Conservation (phyloP, 2,888 invertebrate species). For the Allacma fusca region DNA sequence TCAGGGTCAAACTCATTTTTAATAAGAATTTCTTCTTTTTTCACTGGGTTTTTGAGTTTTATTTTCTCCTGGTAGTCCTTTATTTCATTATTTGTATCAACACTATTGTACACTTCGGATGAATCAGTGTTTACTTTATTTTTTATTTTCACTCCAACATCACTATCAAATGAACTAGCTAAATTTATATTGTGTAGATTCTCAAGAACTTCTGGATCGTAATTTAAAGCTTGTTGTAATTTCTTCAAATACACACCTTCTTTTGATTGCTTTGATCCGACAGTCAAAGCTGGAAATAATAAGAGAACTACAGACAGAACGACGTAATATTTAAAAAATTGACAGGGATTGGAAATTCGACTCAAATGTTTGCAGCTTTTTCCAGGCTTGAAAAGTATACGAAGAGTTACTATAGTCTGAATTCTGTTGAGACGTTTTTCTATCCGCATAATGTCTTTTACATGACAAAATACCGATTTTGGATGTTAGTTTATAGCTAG, state of each 20-base stretch:
- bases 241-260: neutral
- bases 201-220: neutral
- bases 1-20: neutral
- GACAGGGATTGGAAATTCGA: no score
- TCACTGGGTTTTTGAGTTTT: neutral
- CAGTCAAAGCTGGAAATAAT: no score
- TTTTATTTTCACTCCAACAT: neutral
- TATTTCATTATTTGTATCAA: neutral
- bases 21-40: neutral
- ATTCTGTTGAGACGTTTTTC: no score
- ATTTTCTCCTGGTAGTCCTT: neutral
- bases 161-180: neutral
- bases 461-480: no score
- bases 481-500: no score
- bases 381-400: no score
- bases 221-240: slow-evolving; percentile 6
- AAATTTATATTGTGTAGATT: neutral
- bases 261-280: neutral
- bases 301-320: no score
- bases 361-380: no score
- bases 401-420: no score
- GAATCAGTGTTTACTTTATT: neutral
- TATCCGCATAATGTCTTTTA: no score
- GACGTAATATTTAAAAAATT: no score
- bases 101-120: neutral